Base-by-base conservation (phyloP, 2,113 vertebrate species). In the Engraulis encrasicolus region DNA sequence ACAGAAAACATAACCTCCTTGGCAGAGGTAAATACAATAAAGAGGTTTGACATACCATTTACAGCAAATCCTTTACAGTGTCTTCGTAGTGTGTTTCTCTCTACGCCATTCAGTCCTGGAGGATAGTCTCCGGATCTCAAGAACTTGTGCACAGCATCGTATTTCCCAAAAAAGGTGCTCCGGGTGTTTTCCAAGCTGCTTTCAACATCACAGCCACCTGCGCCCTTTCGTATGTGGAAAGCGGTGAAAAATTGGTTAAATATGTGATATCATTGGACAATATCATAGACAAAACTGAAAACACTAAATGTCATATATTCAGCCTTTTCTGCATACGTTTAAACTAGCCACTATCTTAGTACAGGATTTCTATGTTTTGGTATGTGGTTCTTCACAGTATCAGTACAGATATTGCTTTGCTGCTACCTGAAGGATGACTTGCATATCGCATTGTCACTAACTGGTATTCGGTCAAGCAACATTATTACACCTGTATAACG, bases 31-130 rank as follows among this genome's bases (percentile, higher is more conserved):
- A n/a, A n/a, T 58, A 58, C 9, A 58, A n/a, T n/a, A 2, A 20
- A 58, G 19, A 58, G 82, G 83, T 27, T 19, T 83, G 50, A 83
- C 40, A 77, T 50, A 86, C 85, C 85, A 50, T 86, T 79, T 1
- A 93, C 89, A 61, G 79, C 45, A 27, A 91, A 93, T 78, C 90
- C 90, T 81, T 91, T 92, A 90, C 91, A 92, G 87, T 93, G 93
- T 71, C 90, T 92, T 80, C 92, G 91, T 87, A 94, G 92, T 9
- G 92, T 93, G 91, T 94, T 94, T 79, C 92, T 94, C 89, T 94
- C 92, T 1, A 94, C 92, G 48, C 89, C 92, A 81, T 54, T 91
- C 23, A 94, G 86, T 7, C 93, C 91, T 5, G 88, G 86, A 45
- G 93, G 93, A 40, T 94, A 94, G 0, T 78, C 89, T 23, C 79